Base-by-base conservation (phyloP, 2,797 vertebrate genomes). In the Hemibagrus guttatus region DNA sequence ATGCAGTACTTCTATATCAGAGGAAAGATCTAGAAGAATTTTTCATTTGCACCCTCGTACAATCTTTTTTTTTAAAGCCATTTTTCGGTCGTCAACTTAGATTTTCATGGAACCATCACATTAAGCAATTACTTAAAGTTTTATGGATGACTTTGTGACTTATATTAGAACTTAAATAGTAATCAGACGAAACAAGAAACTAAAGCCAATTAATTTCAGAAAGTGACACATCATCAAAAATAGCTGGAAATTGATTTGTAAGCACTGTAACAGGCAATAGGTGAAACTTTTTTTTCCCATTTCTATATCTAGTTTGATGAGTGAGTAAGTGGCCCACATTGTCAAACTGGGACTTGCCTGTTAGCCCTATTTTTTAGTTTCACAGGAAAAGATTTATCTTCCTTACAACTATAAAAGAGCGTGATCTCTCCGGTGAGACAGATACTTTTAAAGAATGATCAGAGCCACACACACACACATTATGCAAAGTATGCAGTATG, bases 311-410 rank as follows among this genome's bases (percentile, higher is more conserved):
- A 66, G 42, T 82, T 52, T 66, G 61, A 64, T 21, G 42, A 66
- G 42, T 21, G 59, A 59, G 76, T 79, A 66, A 64, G 59, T 66
- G 39, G 80, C 61, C 39, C 61, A 82, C 17, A 52, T 82, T 66
- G 42, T 52, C 61, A 31, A 66, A 66, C 42, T 82, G 26, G 16
- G 42, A 82, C 61, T 66, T 31, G 26, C 23, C 42, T 12, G 9
- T 64, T 81, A 64, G 80, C 7, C 2, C 61, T 3, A 12, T 28
- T 31, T 59, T 80, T 66, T 39, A 59, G 35, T 46, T 80, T 46
- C 9, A 66, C 23, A 49, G 23, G 23, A n/a, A 63, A 81, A 63
- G 35, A 81, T 63, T 46, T 1, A 42, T 42, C 79, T n/a, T 81
- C 12, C 14, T 59, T 39, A 35, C 19, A 39, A 7, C 17, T 75